These are phyloP conservation scores for Zosterops japonicus DNA, from an alignment of 2,113 vertebrate genomes.

Conservation along the genomic window DNA sequence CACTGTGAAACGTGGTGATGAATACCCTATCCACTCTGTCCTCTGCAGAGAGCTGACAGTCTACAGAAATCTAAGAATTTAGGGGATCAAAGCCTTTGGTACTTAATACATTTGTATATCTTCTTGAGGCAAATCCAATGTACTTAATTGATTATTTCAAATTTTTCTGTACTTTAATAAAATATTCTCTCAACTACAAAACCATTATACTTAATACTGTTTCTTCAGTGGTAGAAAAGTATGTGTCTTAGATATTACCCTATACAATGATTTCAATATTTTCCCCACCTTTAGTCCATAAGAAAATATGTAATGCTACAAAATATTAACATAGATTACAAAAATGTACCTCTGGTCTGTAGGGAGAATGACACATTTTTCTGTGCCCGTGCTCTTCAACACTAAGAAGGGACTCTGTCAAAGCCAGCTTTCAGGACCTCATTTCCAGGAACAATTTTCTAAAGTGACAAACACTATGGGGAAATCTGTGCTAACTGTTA, in stretches of 20 bases:
- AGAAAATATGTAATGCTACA: background rate
- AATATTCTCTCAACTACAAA: background rate
- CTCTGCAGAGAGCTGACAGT: background rate
- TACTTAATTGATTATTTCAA: background rate
- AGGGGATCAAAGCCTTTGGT: background rate
- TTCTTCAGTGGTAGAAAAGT: background rate
- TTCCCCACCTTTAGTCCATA: background rate
- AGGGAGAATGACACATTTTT: constrained; percentile 51
- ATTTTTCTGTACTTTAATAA: background rate
- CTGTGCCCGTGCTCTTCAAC: constrained; percentile 51
- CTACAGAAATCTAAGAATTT: background rate
- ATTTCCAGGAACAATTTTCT: constrained; percentile 80
- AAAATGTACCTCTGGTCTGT: constrained; percentile 23
- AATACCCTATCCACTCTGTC: background rate
- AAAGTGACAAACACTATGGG: constrained; percentile 82
- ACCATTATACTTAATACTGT: background rate
- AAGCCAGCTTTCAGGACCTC: constrained; percentile 71
- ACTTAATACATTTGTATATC: background rate
- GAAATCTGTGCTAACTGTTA: constrained; percentile 81
- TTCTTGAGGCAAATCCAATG: background rate
- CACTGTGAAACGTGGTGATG: background rate
- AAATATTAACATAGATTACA: constrained; percentile 35
- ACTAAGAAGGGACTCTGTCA: constrained; percentile 60
- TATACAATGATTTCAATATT: background rate
- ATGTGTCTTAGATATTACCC: background rate